These are phyloP conservation scores for Oostethus manadensis DNA, from an alignment of 2,113 vertebrate species.

Conservation along the genomic window DNA sequence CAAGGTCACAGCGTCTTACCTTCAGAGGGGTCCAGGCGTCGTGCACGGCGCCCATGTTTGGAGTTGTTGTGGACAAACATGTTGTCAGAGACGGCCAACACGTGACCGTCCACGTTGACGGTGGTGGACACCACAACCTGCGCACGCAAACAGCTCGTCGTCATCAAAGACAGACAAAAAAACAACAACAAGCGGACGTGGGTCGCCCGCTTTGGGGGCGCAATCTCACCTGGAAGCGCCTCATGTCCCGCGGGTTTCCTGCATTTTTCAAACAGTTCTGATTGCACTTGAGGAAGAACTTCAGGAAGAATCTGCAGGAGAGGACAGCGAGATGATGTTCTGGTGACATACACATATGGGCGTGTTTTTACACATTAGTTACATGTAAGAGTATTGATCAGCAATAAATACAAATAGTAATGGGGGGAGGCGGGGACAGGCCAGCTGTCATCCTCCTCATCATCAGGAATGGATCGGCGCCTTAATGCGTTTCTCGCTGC, in stretches of 20 bases:
- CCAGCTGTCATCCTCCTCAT: neutral
- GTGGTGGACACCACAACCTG: conserved; percentile 94
- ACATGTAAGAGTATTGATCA: conserved; percentile 50
- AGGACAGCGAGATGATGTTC: neutral
- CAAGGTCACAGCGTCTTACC: conserved; percentile 63
- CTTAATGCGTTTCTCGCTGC: conserved; percentile 62
- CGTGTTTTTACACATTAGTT: neutral
- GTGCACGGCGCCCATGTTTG: conserved; percentile 88
- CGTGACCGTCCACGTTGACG: conserved; percentile 89
- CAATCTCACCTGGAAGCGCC: conserved; percentile 90
- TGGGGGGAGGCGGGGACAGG: too few relatives aligned
- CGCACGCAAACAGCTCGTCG: neutral
- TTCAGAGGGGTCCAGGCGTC: conserved; percentile 90
- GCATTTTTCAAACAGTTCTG: conserved; percentile 96
- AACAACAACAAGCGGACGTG: neutral
- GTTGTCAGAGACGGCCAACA: conserved; percentile 89
- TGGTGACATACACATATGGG: neutral
- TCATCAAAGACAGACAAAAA: neutral
- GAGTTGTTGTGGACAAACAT: conserved; percentile 99
- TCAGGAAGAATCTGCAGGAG: conserved; percentile 80
- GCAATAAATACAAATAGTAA: conserved; percentile 51
- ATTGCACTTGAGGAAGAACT: conserved; percentile 94
- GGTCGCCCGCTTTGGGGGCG: fast-evolving
- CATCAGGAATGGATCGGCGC: conserved; percentile 53
- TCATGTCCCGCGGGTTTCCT: conserved; percentile 90